Evolutionary conservation across 1,140 invertebrate species (phyloP).

Genomic region (Adoxophyes honmai): DNA sequence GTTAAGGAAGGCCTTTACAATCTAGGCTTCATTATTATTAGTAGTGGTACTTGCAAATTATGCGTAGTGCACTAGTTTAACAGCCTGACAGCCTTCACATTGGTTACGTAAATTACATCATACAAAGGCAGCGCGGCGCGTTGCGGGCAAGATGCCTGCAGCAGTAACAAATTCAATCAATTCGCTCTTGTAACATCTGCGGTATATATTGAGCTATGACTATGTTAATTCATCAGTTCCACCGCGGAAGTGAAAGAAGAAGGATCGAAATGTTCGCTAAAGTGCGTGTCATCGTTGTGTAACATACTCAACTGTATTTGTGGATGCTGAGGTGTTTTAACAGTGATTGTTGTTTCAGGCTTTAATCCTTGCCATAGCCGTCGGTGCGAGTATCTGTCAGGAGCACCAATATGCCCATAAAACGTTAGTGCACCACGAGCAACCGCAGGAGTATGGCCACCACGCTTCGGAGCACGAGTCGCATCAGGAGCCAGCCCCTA

Average conservation of each 20-base stretch:
- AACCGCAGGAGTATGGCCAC: conserved; percentile 40
- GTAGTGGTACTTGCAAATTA: conserved; percentile 1
- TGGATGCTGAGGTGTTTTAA: conserved; percentile 2
- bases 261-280: conserved; percentile 69
- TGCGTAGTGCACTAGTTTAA: conserved; percentile 9
- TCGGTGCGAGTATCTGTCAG: conserved; percentile 36
- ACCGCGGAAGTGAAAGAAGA: conserved; percentile 65
- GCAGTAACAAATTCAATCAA: conserved; percentile 66
- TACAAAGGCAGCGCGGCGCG: conserved; percentile 45
- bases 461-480: conserved; percentile 35
- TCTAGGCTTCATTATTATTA: conserved; percentile 10
- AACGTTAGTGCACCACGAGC: conserved; percentile 37
- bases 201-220: conserved; percentile 72
- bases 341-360: conserved; percentile 45
- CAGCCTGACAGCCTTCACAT: conserved; percentile 59
- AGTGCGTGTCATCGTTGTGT: conserved; percentile 38
- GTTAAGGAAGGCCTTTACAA: not conserved
- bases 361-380: conserved; percentile 35
- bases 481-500: conserved; percentile 40
- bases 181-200: conserved; percentile 74
- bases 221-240: conserved; percentile 72
- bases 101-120: conserved; percentile 74
- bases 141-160: conserved; percentile 62
- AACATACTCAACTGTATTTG: not conserved
- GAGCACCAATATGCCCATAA: conserved; percentile 49